Conservation (phyloP, 2,888 invertebrate genomes). For the Lottia gigantea region DNA sequence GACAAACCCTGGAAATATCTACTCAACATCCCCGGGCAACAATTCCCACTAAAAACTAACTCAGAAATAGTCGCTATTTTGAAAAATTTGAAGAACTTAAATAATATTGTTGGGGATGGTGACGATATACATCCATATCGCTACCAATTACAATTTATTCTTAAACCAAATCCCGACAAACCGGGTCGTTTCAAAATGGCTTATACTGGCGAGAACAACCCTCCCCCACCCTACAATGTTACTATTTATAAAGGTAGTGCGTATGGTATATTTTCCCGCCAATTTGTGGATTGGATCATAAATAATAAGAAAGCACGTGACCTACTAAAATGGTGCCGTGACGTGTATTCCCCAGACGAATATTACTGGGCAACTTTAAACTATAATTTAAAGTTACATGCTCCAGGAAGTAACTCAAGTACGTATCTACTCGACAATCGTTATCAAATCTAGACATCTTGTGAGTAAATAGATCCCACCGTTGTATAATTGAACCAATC, state of each 20-base stretch:
- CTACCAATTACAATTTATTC: conserved; percentile 24
- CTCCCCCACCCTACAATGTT: conserved; percentile 41
- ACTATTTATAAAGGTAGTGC: conserved; percentile 52
- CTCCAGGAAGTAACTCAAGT: conserved; percentile 63
- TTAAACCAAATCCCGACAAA: conserved; percentile 1
- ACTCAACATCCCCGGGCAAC: conserved; percentile 63
- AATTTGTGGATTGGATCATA: conserved; percentile 60
- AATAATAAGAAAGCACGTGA: conserved; percentile 48
- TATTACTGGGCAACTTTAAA: conserved; percentile 66
- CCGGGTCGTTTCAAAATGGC: conserved; percentile 18
- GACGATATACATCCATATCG: conserved; percentile 34
- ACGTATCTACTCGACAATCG: conserved; percentile 10
- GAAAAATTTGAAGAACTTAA: conserved; percentile 64
- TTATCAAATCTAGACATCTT: too few species aligned
- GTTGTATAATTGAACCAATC: too few species aligned
- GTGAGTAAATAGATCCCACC: too few species aligned
- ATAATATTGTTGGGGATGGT: conserved; percentile 60
- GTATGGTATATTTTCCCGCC: conserved; percentile 62
- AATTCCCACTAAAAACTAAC: conserved; percentile 65
- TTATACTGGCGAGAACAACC: conserved; percentile 1
- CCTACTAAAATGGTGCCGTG: conserved; percentile 60
- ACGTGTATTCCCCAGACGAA: conserved; percentile 64
- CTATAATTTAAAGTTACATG: conserved; percentile 56
- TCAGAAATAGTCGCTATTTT: conserved; percentile 64
- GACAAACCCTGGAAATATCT: conserved; percentile 62